These are phyloP conservation scores for Eristalis tenax DNA, from an alignment of 2,888 invertebrate species.

Conservation along the genomic window DNA sequence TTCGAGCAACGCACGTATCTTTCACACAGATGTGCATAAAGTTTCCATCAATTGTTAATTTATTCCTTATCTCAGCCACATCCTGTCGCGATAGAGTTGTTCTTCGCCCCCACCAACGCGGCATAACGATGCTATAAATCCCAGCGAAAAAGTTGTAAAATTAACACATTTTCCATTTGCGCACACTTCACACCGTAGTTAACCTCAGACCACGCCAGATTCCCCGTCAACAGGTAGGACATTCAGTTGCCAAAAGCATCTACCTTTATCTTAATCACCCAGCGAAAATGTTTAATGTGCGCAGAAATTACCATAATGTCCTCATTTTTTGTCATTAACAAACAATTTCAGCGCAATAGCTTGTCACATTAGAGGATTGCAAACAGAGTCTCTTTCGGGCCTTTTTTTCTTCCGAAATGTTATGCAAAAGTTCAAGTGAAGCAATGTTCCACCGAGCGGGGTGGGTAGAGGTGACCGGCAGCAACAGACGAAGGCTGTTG, in stretches of 20 bases:
- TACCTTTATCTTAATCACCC: slow-evolving; percentile 67
- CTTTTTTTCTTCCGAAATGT: not conserved
- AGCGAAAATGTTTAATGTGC: slow-evolving; percentile 61
- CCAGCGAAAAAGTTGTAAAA: slow-evolving; percentile 45
- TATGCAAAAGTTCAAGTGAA: not conserved
- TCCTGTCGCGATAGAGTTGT: not conserved
- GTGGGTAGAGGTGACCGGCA: slow-evolving; percentile 1
- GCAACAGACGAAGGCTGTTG: slow-evolving; percentile 6
- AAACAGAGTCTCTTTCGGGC: not conserved
- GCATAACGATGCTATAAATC: slow-evolving; percentile 52
- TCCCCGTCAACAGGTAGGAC: slow-evolving; percentile 57
- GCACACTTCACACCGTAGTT: slow-evolving; percentile 22
- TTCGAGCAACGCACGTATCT: not conserved
- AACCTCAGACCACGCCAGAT: not conserved
- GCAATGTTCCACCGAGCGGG: not conserved
- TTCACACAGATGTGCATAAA: slow-evolving; percentile 22
- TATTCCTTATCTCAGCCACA: not conserved
- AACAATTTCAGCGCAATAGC: slow-evolving; percentile 55
- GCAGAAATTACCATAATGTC: slow-evolving; percentile 67
- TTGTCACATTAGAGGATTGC: slow-evolving; percentile 60
- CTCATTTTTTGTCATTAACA: slow-evolving; percentile 61
- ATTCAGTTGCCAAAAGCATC: slow-evolving; percentile 55
- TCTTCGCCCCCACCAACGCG: slow-evolving; percentile 1
- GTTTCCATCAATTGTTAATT: slow-evolving; percentile 13
- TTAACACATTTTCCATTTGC: slow-evolving; percentile 59